A percentile compares a stretch with the other conserved stretches of the same genome.
phyloP scores from a whole-genome alignment of 1,140 invertebrate genomes.

The Dufourea novaeangliae region DNA sequence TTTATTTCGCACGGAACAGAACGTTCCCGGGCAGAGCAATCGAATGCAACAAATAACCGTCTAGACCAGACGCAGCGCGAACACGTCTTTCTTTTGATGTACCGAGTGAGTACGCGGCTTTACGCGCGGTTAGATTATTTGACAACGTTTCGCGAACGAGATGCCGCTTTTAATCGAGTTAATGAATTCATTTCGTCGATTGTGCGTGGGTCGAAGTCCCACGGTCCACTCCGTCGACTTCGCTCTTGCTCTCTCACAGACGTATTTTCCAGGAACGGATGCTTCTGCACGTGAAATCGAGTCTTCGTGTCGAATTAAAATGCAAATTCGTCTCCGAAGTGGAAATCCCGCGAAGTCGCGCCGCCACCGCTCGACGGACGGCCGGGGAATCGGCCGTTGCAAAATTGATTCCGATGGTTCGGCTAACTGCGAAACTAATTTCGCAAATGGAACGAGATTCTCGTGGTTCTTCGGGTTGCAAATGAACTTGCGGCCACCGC shows the following conservation, averaged over 20 bases:
- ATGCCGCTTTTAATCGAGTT: not conserved
- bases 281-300: no score
- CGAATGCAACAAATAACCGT: no score
- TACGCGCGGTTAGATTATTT: no score
- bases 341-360: not conserved
- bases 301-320: not conserved
- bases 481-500: not conserved
- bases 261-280: no score
- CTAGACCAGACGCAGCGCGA: no score
- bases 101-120: no score
- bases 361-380: not conserved
- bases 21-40: no score
- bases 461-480: not conserved
- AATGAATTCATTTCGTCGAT: slow-evolving; percentile 4
- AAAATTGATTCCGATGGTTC: slow-evolving; percentile 11
- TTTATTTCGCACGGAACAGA: no score
- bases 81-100: no score
- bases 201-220: not conserved
- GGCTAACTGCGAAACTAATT: slow-evolving; percentile 12
- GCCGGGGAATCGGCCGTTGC: not conserved
- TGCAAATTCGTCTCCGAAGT: not conserved
- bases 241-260: no score
- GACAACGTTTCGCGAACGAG: no score
- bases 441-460: slow-evolving; percentile 9
- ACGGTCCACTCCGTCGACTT: no score